Conservation (phyloP, 1,140 invertebrate species). For the Dinothrombium tinctorium region DNA sequence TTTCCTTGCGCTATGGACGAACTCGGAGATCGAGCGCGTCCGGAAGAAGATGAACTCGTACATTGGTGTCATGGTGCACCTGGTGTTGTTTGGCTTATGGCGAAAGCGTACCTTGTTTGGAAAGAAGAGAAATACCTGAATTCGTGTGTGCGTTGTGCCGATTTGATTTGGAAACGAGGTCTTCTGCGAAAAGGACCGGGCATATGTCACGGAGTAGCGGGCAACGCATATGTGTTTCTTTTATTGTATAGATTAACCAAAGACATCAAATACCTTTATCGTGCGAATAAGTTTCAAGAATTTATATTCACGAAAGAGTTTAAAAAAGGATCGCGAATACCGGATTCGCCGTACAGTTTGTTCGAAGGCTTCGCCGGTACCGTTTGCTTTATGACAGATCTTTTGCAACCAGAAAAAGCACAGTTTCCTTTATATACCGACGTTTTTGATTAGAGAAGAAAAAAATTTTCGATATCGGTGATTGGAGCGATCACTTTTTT, state of each 20-base stretch:
- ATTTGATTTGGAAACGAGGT: conserved; percentile 59
- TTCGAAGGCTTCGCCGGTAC: conserved; percentile 47
- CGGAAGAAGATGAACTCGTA: conserved; percentile 56
- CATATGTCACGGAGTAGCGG: conserved; percentile 71
- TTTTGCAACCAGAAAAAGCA: conserved; percentile 42
- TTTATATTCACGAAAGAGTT: conserved; percentile 61
- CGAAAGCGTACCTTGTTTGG: conserved; percentile 46
- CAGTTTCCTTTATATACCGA: too few relatives aligned
- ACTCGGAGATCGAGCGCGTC: conserved; percentile 34
- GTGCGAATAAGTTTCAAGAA: conserved; percentile 47
- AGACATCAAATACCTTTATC: conserved; percentile 41
- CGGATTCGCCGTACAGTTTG: conserved; percentile 55
- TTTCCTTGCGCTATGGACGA: conserved; percentile 18
- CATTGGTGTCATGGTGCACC: conserved; percentile 92
- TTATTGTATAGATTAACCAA: conserved; percentile 49
- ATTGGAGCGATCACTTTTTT: too few relatives aligned
- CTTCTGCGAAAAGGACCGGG: conserved; percentile 64
- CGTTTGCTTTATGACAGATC: conserved; percentile 32
- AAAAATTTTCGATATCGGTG: too few relatives aligned
- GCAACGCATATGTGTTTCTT: conserved; percentile 71
- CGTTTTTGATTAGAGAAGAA: too few relatives aligned
- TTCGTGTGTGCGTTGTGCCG: conserved; percentile 29
- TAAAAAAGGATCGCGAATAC: conserved; percentile 35
- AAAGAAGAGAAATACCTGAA: conserved; percentile 44
- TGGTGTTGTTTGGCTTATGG: conserved; percentile 50